Conservation (phyloP, 1,140 invertebrate species). For the Neodiprion virginianus region DNA sequence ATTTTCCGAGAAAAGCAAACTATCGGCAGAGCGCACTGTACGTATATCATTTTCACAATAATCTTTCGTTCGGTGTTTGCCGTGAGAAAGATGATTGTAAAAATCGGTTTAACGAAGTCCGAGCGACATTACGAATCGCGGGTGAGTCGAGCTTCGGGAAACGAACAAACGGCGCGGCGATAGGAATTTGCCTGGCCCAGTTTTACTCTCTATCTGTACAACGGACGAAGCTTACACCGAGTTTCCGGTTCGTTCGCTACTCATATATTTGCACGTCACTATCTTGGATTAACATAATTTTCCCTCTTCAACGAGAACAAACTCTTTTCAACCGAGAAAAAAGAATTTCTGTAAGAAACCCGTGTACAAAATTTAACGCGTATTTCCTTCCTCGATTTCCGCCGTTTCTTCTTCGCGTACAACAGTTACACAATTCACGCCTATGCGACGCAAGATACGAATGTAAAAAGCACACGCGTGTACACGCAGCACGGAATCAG, state of each 20-base stretch:
- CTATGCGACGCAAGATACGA: no score
- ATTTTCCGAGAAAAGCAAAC: no score
- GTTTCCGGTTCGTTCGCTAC: background rate
- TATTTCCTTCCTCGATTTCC: background rate
- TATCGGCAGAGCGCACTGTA: no score
- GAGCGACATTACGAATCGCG: background rate
- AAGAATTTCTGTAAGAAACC: background rate
- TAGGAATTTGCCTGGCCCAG: background rate
- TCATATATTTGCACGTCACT: background rate
- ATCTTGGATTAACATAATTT: slow-evolving; percentile 1
- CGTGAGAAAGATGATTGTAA: background rate
- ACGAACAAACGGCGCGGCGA: background rate
- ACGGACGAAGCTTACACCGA: background rate
- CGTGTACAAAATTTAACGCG: background rate
- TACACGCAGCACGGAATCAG: no score
- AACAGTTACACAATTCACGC: no score
- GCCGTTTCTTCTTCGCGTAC: background rate
- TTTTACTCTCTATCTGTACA: background rate
- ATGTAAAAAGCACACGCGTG: background rate
- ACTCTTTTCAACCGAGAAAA: no score
- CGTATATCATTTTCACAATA: no score
- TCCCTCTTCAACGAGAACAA: background rate
- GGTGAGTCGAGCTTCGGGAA: background rate
- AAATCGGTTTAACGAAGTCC: background rate
- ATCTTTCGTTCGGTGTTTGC: no score